Evolutionary conservation across 2,888 invertebrate species (phyloP), one percentile per base, ranked within the genome.

Genomic region (Ferdinandea cuprea): DNA sequence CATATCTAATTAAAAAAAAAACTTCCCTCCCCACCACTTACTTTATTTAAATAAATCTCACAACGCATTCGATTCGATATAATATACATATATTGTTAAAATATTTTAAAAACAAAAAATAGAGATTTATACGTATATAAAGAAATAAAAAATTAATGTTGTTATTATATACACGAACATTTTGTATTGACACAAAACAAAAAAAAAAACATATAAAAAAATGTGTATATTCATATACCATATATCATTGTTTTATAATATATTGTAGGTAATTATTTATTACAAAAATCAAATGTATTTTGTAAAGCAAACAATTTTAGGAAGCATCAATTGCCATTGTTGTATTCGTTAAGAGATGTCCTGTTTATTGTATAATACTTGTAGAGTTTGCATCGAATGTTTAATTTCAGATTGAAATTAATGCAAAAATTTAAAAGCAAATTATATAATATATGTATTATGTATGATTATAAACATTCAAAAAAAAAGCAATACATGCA

Each of bases 341-440:
- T 81, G 81, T 81, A 72, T 66, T 66, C 69, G 76, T 76, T 76
- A 76, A 58, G 61, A 68, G 35, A 58, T 76, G 44, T 71, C 69
- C 35, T 65, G 65, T 69, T 74, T 40, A 37, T 44, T 52, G 44
- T 52, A 61, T 52, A 19, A 71, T 76, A 63, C 59, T 66, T 48
- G 37, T 77, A 71, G 81, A 77, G 59, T 71, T 66, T 81, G 71
- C 81, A 81, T 81, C 81, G 77, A 81, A 81, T 81, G 59, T 72
- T 54, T 35, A 54, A 77, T 66, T 81, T 72, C 54, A 63, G 66
- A 81, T 66, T 61, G 66, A 69, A 63, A 56, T 77, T 42, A 61
- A 42, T n/a, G n/a, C n/a, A 42, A 50, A 48, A 30, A 32, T 25
- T 21, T 42, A 46, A 40, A 35, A 48, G n/a, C 3, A 13, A 61